Conservation (phyloP, 2,113 vertebrate species). For the Indri indri region DNA sequence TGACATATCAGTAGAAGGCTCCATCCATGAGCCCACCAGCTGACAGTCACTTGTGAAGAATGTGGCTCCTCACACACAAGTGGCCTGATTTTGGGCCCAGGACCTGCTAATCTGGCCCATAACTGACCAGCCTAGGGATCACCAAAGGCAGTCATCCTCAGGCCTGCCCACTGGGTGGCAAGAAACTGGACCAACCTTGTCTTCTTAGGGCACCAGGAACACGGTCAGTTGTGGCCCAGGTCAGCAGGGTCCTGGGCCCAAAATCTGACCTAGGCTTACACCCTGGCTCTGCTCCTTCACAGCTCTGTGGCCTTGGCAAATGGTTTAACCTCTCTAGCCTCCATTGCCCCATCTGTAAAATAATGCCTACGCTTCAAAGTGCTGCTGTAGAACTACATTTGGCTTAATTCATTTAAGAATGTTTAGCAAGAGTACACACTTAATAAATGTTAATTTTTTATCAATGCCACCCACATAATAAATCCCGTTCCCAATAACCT, state of each 20-base stretch:
- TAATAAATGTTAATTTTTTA: not conserved
- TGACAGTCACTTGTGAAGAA: not conserved
- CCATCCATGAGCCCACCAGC: not conserved
- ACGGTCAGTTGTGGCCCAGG: not conserved
- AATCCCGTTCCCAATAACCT: not conserved
- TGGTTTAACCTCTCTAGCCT: not conserved
- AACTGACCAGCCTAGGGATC: not conserved
- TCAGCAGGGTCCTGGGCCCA: not conserved
- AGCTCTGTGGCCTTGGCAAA: not conserved
- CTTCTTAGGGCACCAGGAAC: not conserved
- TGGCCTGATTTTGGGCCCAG: not conserved
- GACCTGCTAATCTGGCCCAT: not conserved
- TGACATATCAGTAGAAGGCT: not conserved
- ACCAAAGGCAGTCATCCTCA: not conserved
- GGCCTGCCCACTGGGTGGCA: not conserved
- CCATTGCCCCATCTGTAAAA: slow-evolving; percentile 1
- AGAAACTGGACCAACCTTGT: not conserved
- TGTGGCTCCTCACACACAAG: not conserved
- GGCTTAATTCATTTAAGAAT: not conserved
- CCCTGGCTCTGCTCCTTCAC: not conserved
- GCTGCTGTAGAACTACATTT: not conserved
- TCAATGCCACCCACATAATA: not conserved
- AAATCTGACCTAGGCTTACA: not conserved
- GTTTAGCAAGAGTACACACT: not conserved
- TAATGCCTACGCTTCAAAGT: not conserved